Base-by-base conservation (phyloP, 2,113 vertebrate genomes). In the Nestor notabilis region DNA sequence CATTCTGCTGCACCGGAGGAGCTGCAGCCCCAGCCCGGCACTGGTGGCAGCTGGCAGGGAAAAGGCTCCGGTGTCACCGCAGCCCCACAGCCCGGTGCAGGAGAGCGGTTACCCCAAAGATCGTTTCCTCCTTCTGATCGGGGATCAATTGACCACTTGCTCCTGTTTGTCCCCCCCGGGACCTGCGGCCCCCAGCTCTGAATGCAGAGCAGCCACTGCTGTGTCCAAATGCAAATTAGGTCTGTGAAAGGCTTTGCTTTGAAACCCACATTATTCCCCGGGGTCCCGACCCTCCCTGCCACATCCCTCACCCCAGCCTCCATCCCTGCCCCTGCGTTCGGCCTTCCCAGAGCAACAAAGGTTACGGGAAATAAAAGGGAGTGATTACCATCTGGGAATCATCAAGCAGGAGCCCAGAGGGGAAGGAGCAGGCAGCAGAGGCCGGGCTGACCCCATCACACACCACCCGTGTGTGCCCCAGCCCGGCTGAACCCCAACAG, bases 311-410 rank as follows among this genome's bases (percentile, higher is more conserved):
- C 91, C 88, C 96, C 61, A 39, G 81, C 94, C 93, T 82, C 98
- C 96, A 75, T 96, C 97, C 90, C 95, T 71, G 94, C 96, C 97
- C 97, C 96, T 90, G 77, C 11, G 17, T 90, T 65, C 89, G 82
- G 92, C 94, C 91, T 93, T 97, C 93, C 87, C 96, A 89, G 77
- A 74, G 88, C 21, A 86, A 89, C 93, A 96, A 95, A 96, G 93
- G 93, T 95, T 92, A 96, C 89, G 50, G 89, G 83, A 95, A 96
- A 97, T 83, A 96, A 96, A 97, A 94, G 96, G 43, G 50, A 87
- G 98, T 24, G 3, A 82, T 91, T 85, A 72, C 98, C 98, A 99
- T 99, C 98, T 99, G 98, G 98, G 98, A 99, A 97, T 97, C 97
- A 99, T 99, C 98, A 98, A 97, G 97, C 96, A 16, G 44, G 81